Evolutionary conservation across 2,888 invertebrate genomes (phyloP), one percentile per base, ranked within the genome.

Genomic region (Orchestes rusci): DNA sequence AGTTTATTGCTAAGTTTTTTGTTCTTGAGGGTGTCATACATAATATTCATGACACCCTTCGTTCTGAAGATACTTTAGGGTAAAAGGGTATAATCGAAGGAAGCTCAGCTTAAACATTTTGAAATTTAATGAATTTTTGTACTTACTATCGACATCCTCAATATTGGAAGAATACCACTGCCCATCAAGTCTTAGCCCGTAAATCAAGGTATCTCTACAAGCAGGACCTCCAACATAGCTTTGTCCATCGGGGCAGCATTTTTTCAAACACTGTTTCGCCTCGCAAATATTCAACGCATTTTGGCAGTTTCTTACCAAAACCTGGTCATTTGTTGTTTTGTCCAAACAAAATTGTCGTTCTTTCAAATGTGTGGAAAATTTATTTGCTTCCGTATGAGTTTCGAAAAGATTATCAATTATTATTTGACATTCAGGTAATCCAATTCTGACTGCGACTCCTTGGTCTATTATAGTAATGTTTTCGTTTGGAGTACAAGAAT

Each of bases 241-340:
- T 30, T 74, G 56, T 10, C 75, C 76, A 17, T 73, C 64, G 2
- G 73, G 72, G 55, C 76, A 77, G 53, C 76, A 77, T 57, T 76
- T 76, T 42, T 68, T 70, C 3, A 75, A 50, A 52, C 75, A 73
- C 44, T 55, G 53, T 13, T 53, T 56, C 4, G 41, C 23, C 3
- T 55, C 47, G 35, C 63, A 63, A 35, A 62, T 31, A 12, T 55
- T 45, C 12, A 41, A 48, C 36, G 57, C 48, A 4, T 55, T 46
- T 13, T 49, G 48, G 40, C 63, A 64, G 27, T 55, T 40, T 39
- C 63, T 56, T 16, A 59, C 45, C 7, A 60, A 47, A 29, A 50
- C 51, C 8, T 48, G 20, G 4, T 44, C 43, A 4, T 50, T 42
- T 18, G 44, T 47, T 28, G 53, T 55, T 40, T 41, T 43, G 35